Percentiles rank a stretch among this genome's conserved stretches.
Evolutionary conservation across 2,113 vertebrate genomes (phyloP).

Genomic region (Prietella phreatophila): DNA sequence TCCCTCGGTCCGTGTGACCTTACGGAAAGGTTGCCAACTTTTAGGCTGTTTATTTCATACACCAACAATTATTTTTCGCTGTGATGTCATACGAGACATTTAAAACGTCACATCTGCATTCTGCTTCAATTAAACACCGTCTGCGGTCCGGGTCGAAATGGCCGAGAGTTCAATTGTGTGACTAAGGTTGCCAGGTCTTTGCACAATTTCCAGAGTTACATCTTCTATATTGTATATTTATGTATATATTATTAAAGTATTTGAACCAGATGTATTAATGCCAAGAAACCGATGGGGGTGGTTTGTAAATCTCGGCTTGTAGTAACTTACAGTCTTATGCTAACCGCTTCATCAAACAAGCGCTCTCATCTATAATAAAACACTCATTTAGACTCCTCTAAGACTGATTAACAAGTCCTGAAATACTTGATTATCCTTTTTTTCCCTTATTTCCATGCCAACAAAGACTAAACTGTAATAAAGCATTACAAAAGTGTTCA

Average conservation of each 20-base stretch:
- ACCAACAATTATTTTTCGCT: constrained; percentile 21
- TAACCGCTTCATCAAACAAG: neutral
- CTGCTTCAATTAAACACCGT: neutral
- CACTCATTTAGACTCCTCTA: neutral
- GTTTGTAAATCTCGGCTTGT: neutral
- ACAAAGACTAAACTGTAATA: neutral
- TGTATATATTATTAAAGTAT: neutral
- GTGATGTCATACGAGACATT: neutral
- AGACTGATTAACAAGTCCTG: neutral
- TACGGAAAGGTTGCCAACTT: constrained; percentile 28
- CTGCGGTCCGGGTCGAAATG: neutral
- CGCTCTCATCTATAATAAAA: neutral
- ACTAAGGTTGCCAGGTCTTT: neutral
- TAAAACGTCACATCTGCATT: neutral
- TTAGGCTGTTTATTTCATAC: constrained; percentile 30
- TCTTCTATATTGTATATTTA: too few relatives aligned
- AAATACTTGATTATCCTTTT: neutral
- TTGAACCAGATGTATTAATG: neutral
- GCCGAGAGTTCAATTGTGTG: neutral
- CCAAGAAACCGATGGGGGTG: neutral
- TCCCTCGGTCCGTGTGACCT: constrained; percentile 15
- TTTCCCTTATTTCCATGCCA: neutral
- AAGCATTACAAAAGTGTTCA: neutral
- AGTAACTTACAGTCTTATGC: neutral
- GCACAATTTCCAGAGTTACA: neutral